These are phyloP conservation scores for Apodemus sylvaticus DNA, from an alignment of 2,113 vertebrate genomes.

Conservation along the genomic window DNA sequence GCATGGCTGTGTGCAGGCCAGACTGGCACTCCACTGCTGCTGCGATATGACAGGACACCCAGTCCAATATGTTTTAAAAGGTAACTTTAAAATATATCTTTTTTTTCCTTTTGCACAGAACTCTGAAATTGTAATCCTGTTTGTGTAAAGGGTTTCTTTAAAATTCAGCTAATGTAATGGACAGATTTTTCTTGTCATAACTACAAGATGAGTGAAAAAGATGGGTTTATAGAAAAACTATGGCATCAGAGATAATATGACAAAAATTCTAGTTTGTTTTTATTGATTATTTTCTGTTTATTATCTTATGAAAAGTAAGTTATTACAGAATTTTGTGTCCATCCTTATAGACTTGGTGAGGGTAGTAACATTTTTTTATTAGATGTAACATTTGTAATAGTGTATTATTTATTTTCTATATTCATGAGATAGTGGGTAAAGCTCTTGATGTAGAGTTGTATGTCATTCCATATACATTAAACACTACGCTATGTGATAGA, in stretches of 20 bases:
- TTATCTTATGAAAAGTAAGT: conserved; percentile 10
- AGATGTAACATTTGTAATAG: not conserved
- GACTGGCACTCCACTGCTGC: not conserved
- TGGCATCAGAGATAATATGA: conserved; percentile 8
- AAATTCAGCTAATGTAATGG: conserved; percentile 20
- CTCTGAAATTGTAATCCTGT: conserved; percentile 39
- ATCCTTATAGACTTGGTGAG: not conserved
- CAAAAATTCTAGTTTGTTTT: conserved; percentile 34
- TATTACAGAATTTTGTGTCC: not conserved
- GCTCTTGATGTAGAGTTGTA: conserved; percentile 19
- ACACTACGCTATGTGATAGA: not conserved
- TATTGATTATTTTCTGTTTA: not conserved
- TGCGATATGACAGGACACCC: fast-evolving
- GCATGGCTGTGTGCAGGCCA: not conserved
- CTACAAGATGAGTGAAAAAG: not conserved
- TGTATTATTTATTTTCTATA: not conserved
- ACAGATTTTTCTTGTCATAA: conserved; percentile 7
- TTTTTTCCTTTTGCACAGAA: not conserved
- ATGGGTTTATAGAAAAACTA: conserved; percentile 55
- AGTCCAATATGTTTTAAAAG: not conserved
- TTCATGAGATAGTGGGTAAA: conserved; percentile 2
- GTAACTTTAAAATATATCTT: conserved; percentile 22
- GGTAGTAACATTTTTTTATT: not conserved
- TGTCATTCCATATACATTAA: conserved; percentile 1
- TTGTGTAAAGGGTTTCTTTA: conserved; percentile 10